phyloP scores from a whole-genome alignment of 2,888 invertebrate genomes.

The Eurytoma californica region DNA sequence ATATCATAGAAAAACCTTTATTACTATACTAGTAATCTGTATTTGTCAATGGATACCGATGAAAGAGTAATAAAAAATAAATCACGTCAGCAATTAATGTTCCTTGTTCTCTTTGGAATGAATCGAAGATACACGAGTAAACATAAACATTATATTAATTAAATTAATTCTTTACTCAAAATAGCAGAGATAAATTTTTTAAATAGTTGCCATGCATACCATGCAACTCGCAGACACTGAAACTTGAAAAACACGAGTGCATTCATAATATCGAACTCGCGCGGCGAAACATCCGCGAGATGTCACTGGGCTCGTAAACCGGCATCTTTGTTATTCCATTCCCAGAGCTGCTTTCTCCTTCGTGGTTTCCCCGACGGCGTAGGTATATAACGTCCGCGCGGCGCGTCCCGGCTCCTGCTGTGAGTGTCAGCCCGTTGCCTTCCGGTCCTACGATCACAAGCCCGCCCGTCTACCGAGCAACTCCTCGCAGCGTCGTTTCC shows the following conservation, averaged over 20 bases:
- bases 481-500: background rate
- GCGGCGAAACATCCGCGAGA: slow-evolving; percentile 9
- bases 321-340: slow-evolving; percentile 48
- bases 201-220: too few relatives aligned
- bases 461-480: background rate
- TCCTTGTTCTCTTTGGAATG: too few relatives aligned
- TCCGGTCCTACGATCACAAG: background rate
- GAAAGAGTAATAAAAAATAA: too few relatives aligned
- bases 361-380: slow-evolving; percentile 29
- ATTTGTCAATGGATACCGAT: too few relatives aligned
- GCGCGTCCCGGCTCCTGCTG: slow-evolving; percentile 42
- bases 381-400: slow-evolving; percentile 1
- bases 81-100: too few relatives aligned
- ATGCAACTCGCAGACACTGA: too few relatives aligned
- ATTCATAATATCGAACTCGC: background rate
- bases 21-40: too few relatives aligned
- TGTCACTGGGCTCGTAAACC: slow-evolving; percentile 30
- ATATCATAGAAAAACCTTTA: too few relatives aligned
- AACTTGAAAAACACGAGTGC: too few relatives aligned
- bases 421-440: slow-evolving; percentile 4
- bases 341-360: slow-evolving; percentile 31
- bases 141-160: too few relatives aligned
- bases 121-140: too few relatives aligned
- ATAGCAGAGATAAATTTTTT: background rate
- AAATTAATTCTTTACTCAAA: background rate